Percentiles rank a stretch among this genome's conserved stretches.
These are phyloP conservation scores for Scomberomorus guttatus DNA, from an alignment of 2,797 vertebrate genomes.

Conservation along the genomic window DNA sequence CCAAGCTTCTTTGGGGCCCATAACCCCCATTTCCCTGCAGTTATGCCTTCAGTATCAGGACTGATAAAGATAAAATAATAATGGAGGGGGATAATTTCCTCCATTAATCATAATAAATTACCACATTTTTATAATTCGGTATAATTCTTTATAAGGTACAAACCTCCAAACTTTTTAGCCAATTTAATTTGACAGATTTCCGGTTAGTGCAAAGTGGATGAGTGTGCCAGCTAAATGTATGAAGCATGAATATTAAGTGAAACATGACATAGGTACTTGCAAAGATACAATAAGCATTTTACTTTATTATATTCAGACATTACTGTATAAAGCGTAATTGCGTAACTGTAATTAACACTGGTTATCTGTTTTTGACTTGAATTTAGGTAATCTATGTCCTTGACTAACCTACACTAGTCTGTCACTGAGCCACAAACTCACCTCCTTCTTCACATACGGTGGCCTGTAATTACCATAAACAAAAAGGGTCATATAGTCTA, in stretches of 20 bases:
- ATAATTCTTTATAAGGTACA: background rate
- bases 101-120: background rate
- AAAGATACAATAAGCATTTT: background rate
- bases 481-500: background rate
- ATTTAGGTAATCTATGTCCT: background rate
- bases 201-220: no score
- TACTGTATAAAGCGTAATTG: background rate
- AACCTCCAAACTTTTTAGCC: background rate
- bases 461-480: background rate
- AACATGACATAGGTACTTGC: background rate
- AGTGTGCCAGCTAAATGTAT: background rate
- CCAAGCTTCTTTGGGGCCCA: background rate
- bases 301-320: background rate
- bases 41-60: no score
- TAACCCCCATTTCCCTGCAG: no score
- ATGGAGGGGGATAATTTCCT: background rate
- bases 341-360: background rate
- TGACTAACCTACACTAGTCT: background rate
- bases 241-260: background rate
- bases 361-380: background rate
- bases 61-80: background rate
- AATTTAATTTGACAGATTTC: no score
- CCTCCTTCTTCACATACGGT: no score
- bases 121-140: background rate
- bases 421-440: background rate